Evolutionary conservation across 2,888 invertebrate genomes (phyloP), one percentile per base, ranked within the genome.

Genomic region (Metacarcinus magister): DNA sequence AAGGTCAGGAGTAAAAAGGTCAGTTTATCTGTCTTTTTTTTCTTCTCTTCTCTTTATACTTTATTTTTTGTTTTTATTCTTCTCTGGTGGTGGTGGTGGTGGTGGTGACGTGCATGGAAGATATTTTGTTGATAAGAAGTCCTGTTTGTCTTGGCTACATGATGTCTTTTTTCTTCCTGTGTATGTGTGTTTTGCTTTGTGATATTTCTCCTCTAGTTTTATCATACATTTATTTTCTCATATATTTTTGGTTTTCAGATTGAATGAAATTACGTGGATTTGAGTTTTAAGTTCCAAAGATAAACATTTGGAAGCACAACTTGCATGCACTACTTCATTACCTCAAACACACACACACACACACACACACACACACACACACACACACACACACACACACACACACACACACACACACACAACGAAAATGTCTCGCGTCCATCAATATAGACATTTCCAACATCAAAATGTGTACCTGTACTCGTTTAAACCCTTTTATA

Each of bases 321-420:
- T 23, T 67, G 19, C 91, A 43, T n/a, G n/a, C 91, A 46, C 91
- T 44, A 44, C 43, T 44, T 44, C 91, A 91, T 44, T 44, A 44
- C 43, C 91, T 44, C 91, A 91, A 44, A 91, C 91, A 91, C 91
- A 91, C 91, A 91, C 91, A 91, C 91, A 91, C 91, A 91, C 91
- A 91, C 91, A 91, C 46, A 91, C 46, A 91, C 46, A 91, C 46
- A 91, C 46, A 91, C 91, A 46, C 91, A 46, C 91, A 91, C 91
- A 91, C 91, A 91, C 91, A 91, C 91, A 91, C 91, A 91, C 44
- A 91, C 91, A 91, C 91, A 91, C 91, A 91, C 91, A 91, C 91
- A 91, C 44, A 91, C 91, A 91, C 91, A 91, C 91, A 91, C 91
- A 89, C 44, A 89, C 44, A 13, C 23, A 39, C n/a, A 90, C 19